Evolutionary conservation across 2,797 vertebrate genomes (phyloP), one percentile per base, ranked within the genome.

Genomic region (Okamejei kenojei): DNA sequence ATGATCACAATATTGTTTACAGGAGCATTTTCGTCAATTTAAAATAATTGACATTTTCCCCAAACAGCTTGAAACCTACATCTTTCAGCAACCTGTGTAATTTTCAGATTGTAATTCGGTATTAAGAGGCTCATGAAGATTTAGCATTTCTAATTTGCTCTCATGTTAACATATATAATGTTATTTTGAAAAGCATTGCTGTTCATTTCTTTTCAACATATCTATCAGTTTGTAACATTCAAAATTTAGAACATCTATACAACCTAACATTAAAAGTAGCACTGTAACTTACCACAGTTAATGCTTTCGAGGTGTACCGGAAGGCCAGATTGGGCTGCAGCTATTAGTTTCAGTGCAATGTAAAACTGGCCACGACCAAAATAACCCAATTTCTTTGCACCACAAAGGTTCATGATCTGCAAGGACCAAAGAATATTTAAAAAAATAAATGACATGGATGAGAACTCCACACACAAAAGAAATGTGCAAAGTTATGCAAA

Each of bases 331-430:
- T 99, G 98, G 0, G 97, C 97, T 9, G 97, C 98, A 0, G 98
- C 97, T 54, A 99, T 97, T 95, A 99, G 96, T 96, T 99, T 99
- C 96, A 99, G 96, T 92, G 98, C 98, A 95, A 98, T 94, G 26
- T 98, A 99, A 96, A 99, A 99, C 93, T 99, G 98, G 88, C 97
- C 95, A 0, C 96, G 97, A 92, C 98, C 98, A 93, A 99, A 99
- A 97, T 97, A 98, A 92, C 98, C 98, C 94, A 98, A 95, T 0
- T 97, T 97, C 95, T 98, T 99, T 68, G 98, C 98, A 93, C 98
- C 98, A 94, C 98, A 99, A 94, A 98, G 94, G 94, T 98, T 98
- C 0, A 98, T 98, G 95, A 99, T 97, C 98, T 99, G 96, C 73
- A 94, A 94, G 81, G 71, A 77, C 23, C 71, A 74, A 76, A 38